Evolutionary conservation across 2,113 vertebrate species (phyloP), one percentile per base, ranked within the genome.

Genomic region (Donacobius atricapilla): DNA sequence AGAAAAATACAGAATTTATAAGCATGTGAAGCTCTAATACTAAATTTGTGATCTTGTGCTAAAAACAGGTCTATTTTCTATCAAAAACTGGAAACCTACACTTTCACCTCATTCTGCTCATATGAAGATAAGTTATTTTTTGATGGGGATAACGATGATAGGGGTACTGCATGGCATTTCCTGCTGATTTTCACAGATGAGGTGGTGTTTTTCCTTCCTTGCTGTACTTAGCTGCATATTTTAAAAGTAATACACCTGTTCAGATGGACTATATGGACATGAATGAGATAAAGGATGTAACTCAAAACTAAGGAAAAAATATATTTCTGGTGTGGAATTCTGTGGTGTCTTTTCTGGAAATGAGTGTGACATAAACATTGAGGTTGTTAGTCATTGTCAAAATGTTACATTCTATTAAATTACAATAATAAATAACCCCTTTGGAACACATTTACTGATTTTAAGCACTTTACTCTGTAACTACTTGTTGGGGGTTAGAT

Each of bases 361-460:
- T 2, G 4, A 5, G 0, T 37, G 8, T 37, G 15, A 72, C 10
- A 11, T 20, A 73, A 81, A 48, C 31, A 39, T 30, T 0, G 1
- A 54, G 7, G 6, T 42, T 81, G 10, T 25, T 33, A 64, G 14
- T 72, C 35, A 68, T 7, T 72, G n/a, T 47, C 10, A 83, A 54
- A 83, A 91, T 47, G 8, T 83, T 72, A 15, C 31, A 72, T 51
- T 57, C 31, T 76, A 39, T 15, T 42, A 28, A 87, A 81, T 13
- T 61, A 7, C 3, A 13, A 35, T 30, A 9, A 63, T 37, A 66
- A 82, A 66, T 28, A 64, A 54, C 0, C 7, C 10, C 2, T 70
- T 63, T 71, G 8, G 6, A 44, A 45, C 6, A 37, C 35, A 39
- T 65, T 80, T 93, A 73, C 13, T 40, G 6, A 28, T 81, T 57